Base-by-base conservation (phyloP, 2,113 vertebrate genomes). In the Ictalurus punctatus region DNA sequence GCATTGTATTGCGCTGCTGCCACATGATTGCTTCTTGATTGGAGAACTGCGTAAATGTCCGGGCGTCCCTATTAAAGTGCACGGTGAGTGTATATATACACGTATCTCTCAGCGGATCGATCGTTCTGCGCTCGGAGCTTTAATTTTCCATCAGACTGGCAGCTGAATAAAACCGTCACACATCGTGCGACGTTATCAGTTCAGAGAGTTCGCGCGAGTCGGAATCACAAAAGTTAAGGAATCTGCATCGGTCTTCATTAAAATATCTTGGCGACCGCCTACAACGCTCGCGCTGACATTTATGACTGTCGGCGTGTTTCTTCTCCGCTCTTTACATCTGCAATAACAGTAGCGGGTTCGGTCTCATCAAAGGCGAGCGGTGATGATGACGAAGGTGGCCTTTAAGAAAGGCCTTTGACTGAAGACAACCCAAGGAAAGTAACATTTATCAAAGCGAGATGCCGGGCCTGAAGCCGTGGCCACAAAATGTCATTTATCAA, bases 361-460 rank as follows among this genome's bases (percentile, higher is more conserved):
- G 88, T 90, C 89, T 89, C 91, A 94, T 94, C 90, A 91, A 87
- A 91, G 90, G 91, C 84, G 88, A 91, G 86, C 82, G 86, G 88
- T 92, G 92, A 94, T 93, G 93, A 92, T 93, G 93, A 94, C 93
- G 95, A 95, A 93, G 92, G 89, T 92, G 93, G 92, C 93, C 93
- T 95, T 95, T 93, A 93, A 92, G 93, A 86, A 90, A 91, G 90
- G 89, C 92, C 89, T 94, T 92, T 95, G 94, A 95, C 93, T 94
- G 89, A 91, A 87, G 89, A 94, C 92, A 92, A 91, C 90, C 90
- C 88, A 90, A 87, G 90, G 85, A 93, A 94, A 92, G 92, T 91
- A 92, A 94, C 92, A 95, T 95, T 94, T 93, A 94, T 94, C 92
- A 90, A 91, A 85, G 91, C 92, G 93, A 86, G 92, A 93, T 91